A percentile compares a stretch with the other conserved stretches of the same genome.
Evolutionary conservation across 1,140 invertebrate genomes (phyloP).

Genomic region (Ceratina calcarata): DNA sequence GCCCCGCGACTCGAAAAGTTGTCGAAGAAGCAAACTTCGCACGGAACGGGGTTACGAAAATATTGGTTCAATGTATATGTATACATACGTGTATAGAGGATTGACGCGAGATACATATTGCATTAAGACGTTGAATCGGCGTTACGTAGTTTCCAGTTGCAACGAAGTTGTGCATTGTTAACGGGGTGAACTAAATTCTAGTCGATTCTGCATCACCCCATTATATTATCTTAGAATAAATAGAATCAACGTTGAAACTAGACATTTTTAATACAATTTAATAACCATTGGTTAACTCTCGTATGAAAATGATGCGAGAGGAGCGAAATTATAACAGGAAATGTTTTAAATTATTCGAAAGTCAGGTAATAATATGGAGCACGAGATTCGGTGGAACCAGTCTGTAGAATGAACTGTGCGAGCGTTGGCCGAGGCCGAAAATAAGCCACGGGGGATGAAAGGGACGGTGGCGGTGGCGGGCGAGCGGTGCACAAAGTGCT

Average conservation of each 20-base stretch:
- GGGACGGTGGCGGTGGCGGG: constrained; percentile 10
- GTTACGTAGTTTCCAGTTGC: background rate
- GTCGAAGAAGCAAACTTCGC: background rate
- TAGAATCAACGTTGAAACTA: too few species aligned
- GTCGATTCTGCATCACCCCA: too few species aligned
- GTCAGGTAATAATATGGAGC: constrained; percentile 5
- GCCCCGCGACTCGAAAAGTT: background rate
- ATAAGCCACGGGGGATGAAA: constrained; percentile 60
- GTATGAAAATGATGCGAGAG: too few species aligned
- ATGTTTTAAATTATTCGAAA: background rate
- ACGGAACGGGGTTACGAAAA: constrained; percentile 1
- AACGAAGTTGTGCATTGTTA: background rate
- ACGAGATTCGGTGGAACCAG: constrained; percentile 17
- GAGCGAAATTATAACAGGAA: too few species aligned
- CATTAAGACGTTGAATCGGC: background rate
- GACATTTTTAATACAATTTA: too few species aligned
- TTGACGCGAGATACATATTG: background rate
- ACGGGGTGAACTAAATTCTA: background rate
- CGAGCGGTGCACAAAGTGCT: constrained; percentile 52
- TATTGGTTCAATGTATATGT: constrained; percentile 3
- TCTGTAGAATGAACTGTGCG: constrained; percentile 45
- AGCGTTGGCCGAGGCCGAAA: constrained; percentile 54
- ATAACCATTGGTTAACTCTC: too few species aligned
- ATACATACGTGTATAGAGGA: background rate
- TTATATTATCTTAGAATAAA: too few species aligned